These are phyloP conservation scores for Drosophila subpulchrella DNA, from an alignment of 1,140 invertebrate genomes.

Conservation along the genomic window DNA sequence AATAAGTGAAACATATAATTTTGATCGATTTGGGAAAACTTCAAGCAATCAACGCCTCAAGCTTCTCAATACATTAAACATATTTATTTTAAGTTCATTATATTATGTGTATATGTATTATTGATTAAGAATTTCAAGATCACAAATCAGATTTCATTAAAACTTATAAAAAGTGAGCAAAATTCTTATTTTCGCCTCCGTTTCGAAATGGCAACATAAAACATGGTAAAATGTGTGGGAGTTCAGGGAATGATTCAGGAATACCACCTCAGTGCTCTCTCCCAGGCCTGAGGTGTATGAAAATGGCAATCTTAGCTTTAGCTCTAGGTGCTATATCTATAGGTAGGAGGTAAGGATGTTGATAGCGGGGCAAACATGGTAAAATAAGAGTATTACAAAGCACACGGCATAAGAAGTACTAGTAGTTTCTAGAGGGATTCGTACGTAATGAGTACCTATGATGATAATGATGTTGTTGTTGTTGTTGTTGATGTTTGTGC, in stretches of 20 bases:
- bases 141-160: slow-evolving; percentile 79
- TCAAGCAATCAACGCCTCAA: slow-evolving; percentile 73
- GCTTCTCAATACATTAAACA: slow-evolving; percentile 58
- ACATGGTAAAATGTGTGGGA: slow-evolving; percentile 10
- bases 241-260: slow-evolving; percentile 3
- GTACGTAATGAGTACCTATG: slow-evolving; percentile 3
- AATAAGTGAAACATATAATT: not conserved
- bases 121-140: slow-evolving; percentile 79
- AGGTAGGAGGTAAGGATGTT: slow-evolving; percentile 7
- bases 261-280: not conserved
- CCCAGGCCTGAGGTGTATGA: not conserved
- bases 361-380: not conserved
- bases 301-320: slow-evolving; percentile 24
- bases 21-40: slow-evolving; percentile 52
- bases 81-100: slow-evolving; percentile 72
- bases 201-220: slow-evolving; percentile 37
- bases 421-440: not conserved
- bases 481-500: slow-evolving; percentile 18
- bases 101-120: slow-evolving; percentile 72
- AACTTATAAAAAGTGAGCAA: slow-evolving; percentile 40
- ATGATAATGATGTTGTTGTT: slow-evolving; percentile 3
- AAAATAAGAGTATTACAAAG: slow-evolving; percentile 1
- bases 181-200: slow-evolving; percentile 21
- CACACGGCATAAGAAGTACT: not conserved
- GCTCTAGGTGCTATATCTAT: slow-evolving; percentile 32